Percentiles rank a stretch among this genome's conserved stretches.
Conservation (phyloP, 2,797 vertebrate species). For the Cossypha heuglini region DNA sequence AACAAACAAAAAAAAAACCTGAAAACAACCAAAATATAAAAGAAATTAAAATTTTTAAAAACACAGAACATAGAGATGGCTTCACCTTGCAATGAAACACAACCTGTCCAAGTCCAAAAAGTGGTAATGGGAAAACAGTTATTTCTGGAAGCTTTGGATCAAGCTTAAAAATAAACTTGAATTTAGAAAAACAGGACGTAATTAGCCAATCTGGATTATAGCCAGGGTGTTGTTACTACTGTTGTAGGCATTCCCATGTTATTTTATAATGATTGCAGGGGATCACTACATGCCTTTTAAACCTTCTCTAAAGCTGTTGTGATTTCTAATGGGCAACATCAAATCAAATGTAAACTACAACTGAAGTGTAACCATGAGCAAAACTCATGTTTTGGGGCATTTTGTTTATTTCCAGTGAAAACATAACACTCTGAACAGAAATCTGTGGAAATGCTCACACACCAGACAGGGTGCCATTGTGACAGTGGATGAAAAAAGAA, state of each 20-base stretch:
- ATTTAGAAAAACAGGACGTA: background rate
- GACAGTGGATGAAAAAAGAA: background rate
- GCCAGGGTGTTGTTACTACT: background rate
- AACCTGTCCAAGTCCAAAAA: background rate
- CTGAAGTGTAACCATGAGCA: background rate
- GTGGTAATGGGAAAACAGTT: background rate
- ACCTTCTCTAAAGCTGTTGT: background rate
- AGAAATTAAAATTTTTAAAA: background rate
- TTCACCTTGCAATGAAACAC: background rate
- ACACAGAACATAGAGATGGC: accelerated
- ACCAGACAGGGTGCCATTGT: background rate
- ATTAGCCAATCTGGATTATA: background rate
- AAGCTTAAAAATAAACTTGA: background rate
- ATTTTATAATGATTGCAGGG: background rate
- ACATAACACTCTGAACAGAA: background rate
- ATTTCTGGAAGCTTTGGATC: background rate
- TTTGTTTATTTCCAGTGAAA: background rate
- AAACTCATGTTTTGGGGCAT: background rate
- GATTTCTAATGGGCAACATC: background rate
- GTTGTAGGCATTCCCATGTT: background rate
- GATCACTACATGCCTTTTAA: background rate
- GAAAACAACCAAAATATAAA: background rate
- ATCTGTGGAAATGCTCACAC: background rate
- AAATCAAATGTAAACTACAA: background rate
- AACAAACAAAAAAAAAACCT: background rate